Evolutionary conservation across 2,888 invertebrate genomes (phyloP).

Genomic region (Drosophila cognata): DNA sequence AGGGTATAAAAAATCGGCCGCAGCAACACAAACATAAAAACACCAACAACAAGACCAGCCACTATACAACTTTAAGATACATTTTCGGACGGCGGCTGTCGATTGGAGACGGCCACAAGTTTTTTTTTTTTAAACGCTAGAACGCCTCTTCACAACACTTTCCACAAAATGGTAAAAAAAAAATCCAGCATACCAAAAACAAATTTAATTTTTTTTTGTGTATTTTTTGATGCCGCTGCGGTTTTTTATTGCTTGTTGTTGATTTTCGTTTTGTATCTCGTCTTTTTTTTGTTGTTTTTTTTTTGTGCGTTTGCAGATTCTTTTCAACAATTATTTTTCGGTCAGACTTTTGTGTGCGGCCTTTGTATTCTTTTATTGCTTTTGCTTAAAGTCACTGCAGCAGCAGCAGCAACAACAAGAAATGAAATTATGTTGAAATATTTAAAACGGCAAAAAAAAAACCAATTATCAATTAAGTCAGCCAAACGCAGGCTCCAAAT

Average conservation of each 20-base stretch:
- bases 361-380: slow-evolving; percentile 54
- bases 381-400: slow-evolving; percentile 45
- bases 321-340: slow-evolving; percentile 75
- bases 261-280: slow-evolving; percentile 48
- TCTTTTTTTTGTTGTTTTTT: slow-evolving; percentile 17
- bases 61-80: slow-evolving; percentile 65
- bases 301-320: slow-evolving; percentile 67
- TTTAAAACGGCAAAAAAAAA: slow-evolving; percentile 61
- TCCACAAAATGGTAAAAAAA: slow-evolving; percentile 50
- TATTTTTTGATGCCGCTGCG: slow-evolving; percentile 61
- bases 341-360: slow-evolving; percentile 45
- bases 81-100: slow-evolving; percentile 63
- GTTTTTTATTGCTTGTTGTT: slow-evolving; percentile 72
- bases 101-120: slow-evolving; percentile 67
- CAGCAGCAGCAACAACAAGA: slow-evolving; percentile 43
- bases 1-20: slow-evolving; percentile 16
- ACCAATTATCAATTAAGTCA: slow-evolving; percentile 83
- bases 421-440: slow-evolving; percentile 77
- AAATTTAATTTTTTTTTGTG: slow-evolving; percentile 34
- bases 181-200: slow-evolving; percentile 29
- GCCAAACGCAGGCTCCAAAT: slow-evolving; percentile 62
- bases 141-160: slow-evolving; percentile 84
- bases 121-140: slow-evolving; percentile 80
- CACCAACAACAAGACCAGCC: slow-evolving; percentile 19
- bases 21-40: slow-evolving; percentile 42